These are phyloP conservation scores for Micrasema minimum DNA, from an alignment of 1,140 invertebrate genomes.

Conservation along the genomic window DNA sequence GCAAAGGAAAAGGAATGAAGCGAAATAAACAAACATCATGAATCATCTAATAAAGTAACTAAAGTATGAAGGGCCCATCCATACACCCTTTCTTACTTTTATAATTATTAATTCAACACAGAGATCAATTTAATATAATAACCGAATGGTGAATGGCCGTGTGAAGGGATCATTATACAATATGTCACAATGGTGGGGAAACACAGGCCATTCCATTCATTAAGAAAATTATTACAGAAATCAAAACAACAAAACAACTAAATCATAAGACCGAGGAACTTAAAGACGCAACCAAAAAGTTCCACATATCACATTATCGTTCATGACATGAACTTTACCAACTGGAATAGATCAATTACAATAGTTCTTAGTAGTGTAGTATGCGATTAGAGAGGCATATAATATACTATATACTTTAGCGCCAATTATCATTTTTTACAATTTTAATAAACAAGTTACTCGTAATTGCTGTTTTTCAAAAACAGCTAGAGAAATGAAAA, in stretches of 20 bases:
- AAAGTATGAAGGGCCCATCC: constrained; percentile 46
- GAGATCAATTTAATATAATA: constrained; percentile 52
- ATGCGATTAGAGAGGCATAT: constrained; percentile 6
- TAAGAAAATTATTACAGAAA: constrained; percentile 53
- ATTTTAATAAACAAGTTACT: constrained; percentile 14
- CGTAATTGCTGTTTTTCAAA: background rate
- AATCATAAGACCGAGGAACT: constrained; percentile 54
- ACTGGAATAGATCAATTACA: constrained; percentile 49
- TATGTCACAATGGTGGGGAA: constrained; percentile 12
- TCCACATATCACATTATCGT: constrained; percentile 53
- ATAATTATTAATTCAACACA: constrained; percentile 44
- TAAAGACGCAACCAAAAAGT: constrained; percentile 52
- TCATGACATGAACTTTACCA: constrained; percentile 51
- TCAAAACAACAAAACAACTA: constrained; percentile 52
- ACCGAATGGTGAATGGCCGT: constrained; percentile 39
- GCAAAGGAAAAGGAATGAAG: constrained; percentile 46
- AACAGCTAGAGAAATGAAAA: background rate
- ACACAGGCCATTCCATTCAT: constrained; percentile 39
- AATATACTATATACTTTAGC: constrained; percentile 39
- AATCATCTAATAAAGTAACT: constrained; percentile 52
- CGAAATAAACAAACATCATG: constrained; percentile 49
- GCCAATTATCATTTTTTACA: constrained; percentile 34
- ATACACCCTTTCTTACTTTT: constrained; percentile 25
- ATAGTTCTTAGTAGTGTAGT: constrained; percentile 12
- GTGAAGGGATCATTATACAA: background rate